Conservation (phyloP, 2,888 invertebrate species). For the Lasioglossum pauxillum region DNA sequence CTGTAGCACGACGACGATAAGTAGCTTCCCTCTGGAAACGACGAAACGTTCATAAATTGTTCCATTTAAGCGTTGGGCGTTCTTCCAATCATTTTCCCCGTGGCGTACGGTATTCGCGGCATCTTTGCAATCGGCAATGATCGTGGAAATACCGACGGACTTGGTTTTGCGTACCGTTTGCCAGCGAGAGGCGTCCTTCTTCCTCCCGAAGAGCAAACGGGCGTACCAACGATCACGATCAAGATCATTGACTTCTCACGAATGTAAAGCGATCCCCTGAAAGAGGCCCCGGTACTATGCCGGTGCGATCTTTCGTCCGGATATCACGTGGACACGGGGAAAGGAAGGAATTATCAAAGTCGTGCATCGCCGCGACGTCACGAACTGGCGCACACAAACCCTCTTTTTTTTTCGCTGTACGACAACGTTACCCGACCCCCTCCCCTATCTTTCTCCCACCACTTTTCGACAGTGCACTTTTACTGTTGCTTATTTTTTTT, state of each 20-base stretch:
- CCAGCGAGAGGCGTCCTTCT: slow-evolving; percentile 24
- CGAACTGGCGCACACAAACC: slow-evolving; percentile 61
- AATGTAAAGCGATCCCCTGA: slow-evolving; percentile 74
- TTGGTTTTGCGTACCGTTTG: slow-evolving; percentile 35
- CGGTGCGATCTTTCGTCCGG: slow-evolving; percentile 71
- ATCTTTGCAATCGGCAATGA: slow-evolving; percentile 42
- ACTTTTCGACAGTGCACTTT: neutral
- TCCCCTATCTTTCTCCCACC: neutral
- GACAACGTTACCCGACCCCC: slow-evolving; percentile 8
- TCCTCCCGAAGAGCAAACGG: slow-evolving; percentile 40
- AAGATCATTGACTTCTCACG: slow-evolving; percentile 79
- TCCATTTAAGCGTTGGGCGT: slow-evolving; percentile 8
- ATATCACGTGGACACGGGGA: slow-evolving; percentile 71
- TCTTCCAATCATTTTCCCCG: slow-evolving; percentile 26
- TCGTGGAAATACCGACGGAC: slow-evolving; percentile 48
- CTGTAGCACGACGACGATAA: neutral
- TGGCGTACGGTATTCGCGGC: slow-evolving; percentile 27
- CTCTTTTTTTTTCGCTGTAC: slow-evolving; percentile 40
- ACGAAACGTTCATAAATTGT: slow-evolving; percentile 28
- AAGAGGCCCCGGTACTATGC: slow-evolving; percentile 52
- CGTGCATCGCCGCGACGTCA: slow-evolving; percentile 71
- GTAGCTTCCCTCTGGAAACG: neutral
- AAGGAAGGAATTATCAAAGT: slow-evolving; percentile 70
- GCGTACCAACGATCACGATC: slow-evolving; percentile 75
- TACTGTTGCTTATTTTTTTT: neutral